phyloP scores from a whole-genome alignment of 1,140 invertebrate genomes.

The Brachionus rubens region DNA sequence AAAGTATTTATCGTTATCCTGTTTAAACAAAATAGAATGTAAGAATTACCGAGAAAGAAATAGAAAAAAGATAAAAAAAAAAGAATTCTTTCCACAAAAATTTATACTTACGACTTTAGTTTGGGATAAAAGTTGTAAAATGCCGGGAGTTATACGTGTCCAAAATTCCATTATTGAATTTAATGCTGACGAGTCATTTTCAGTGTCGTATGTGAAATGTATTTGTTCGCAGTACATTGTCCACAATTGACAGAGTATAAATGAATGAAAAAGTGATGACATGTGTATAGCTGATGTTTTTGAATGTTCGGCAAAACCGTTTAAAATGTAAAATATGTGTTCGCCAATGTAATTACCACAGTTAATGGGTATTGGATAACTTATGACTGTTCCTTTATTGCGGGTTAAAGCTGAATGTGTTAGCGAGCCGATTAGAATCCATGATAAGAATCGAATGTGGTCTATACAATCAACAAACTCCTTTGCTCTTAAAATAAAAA shows the following conservation, averaged over 20 bases:
- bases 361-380: constrained; percentile 88
- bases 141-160: constrained; percentile 90
- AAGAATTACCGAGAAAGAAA: too few relatives aligned
- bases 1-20: constrained; percentile 45
- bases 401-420: constrained; percentile 74
- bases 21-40: neutral
- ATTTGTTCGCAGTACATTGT: constrained; percentile 93
- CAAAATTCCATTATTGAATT: constrained; percentile 91
- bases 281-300: constrained; percentile 79
- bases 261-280: constrained; percentile 73
- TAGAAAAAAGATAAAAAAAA: neutral
- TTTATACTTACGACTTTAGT: constrained; percentile 77
- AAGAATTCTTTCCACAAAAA: neutral
- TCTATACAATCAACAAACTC: constrained; percentile 92
- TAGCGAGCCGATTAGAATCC: constrained; percentile 88
- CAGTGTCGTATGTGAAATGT: constrained; percentile 65
- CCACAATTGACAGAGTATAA: constrained; percentile 78
- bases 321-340: constrained; percentile 85
- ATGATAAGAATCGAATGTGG: constrained; percentile 87
- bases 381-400: constrained; percentile 59
- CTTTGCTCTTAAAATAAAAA: constrained; percentile 64
- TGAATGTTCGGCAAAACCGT: constrained; percentile 91
- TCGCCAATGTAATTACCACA: constrained; percentile 91
- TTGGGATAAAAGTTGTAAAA: constrained; percentile 85
- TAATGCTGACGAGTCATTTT: constrained; percentile 56